Evolutionary conservation across 2,113 vertebrate genomes (phyloP), one percentile per base, ranked within the genome.

Genomic region (Oxyura jamaicensis): DNA sequence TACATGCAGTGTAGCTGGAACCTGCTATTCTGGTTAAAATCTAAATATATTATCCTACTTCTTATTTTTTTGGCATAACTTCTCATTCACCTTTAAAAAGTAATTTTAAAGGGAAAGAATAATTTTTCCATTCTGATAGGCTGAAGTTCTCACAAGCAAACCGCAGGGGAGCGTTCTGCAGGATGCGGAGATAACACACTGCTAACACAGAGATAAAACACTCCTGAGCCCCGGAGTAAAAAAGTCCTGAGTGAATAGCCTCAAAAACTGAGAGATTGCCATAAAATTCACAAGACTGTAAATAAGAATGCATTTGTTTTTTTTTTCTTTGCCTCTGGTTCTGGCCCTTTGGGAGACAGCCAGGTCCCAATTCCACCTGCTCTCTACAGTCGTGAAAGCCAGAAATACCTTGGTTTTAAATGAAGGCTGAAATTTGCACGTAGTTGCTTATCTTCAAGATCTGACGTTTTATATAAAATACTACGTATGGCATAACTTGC

Each of bases 401-500:
- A 96, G 73, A 95, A 91, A 93, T 91, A 92, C 13, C 39, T 75
- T 65, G 18, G 60, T 95, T 90, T 94, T 91, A 95, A 93, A 95
- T 58, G 66, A 96, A 96, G 88, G 86, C 48, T 72, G 69, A 96
- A 90, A 50, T 55, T 44, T 35, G 29, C 33, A 46, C 13, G 8
- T 93, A 93, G 68, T 78, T 35, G 39, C 52, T 75, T 83, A 86
- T 84, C 86, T 92, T 89, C 17, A 63, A 91, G 83, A 95, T 92
- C 86, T 85, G 81, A 92, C 77, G 41, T 62, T 96, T 96, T 94
- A 85, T 39, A 76, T 72, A 92, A 85, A 94, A 89, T 53, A 42
- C 19, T 44, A 63, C 77, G 10, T 68, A 89, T 72, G 80, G 80
- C 63, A 84, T 79, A 88, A 90, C 83, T 92, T 92, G 81, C 62